These are phyloP conservation scores for Aplocera efformata DNA, from an alignment of 2,888 invertebrate species.

Conservation along the genomic window DNA sequence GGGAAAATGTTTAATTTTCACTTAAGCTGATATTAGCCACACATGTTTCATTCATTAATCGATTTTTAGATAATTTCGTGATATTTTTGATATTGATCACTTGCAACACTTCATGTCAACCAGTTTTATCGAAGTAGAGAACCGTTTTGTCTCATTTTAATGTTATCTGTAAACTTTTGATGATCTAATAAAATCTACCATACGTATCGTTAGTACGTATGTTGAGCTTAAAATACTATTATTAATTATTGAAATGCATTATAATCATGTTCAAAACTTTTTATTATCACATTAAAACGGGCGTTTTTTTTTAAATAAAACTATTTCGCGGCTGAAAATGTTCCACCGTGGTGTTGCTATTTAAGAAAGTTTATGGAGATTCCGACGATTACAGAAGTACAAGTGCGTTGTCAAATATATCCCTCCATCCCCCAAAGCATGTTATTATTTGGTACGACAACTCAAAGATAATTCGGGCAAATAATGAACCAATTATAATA, in stretches of 20 bases:
- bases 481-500: constrained; percentile 3
- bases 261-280: constrained; percentile 9
- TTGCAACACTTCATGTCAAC: constrained; percentile 5
- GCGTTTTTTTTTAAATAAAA: constrained; percentile 9
- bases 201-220: constrained; percentile 10
- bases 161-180: constrained; percentile 10
- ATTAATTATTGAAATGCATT: constrained; percentile 8
- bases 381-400: constrained; percentile 12
- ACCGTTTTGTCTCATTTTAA: constrained; percentile 8
- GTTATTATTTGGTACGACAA: constrained; percentile 11
- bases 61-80: constrained; percentile 5
- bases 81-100: constrained; percentile 2
- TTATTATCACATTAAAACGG: constrained; percentile 9
- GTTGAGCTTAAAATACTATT: constrained; percentile 6
- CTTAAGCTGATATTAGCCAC: constrained; percentile 5
- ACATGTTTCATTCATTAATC: constrained; percentile 12
- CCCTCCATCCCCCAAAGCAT: constrained; percentile 6
- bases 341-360: constrained; percentile 14
- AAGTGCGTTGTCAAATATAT: constrained; percentile 15
- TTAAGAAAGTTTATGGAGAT: constrained; percentile 10
- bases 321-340: constrained; percentile 16
- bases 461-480: constrained; percentile 7
- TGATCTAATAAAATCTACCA: constrained; percentile 4
- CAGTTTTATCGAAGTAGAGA: constrained; percentile 7
- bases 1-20: constrained; percentile 5